Evolutionary conservation across 2,113 vertebrate genomes (phyloP).

Genomic region (Pteruthius melanotis): DNA sequence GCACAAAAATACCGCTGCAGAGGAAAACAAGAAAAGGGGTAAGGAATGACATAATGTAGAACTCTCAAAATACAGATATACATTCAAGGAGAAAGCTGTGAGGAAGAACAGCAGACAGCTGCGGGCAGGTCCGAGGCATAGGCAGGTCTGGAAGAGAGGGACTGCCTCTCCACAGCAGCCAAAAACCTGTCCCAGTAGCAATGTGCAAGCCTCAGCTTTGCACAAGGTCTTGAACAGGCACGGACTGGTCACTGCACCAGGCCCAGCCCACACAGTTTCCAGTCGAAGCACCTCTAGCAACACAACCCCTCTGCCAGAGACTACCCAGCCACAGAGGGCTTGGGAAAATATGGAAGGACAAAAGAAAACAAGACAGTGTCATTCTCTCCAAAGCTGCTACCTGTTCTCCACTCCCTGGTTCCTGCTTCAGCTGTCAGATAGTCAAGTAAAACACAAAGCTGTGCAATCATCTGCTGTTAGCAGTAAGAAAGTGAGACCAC

Average conservation of each 20-base stretch:
- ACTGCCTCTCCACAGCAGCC: neutral
- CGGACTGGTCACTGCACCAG: neutral
- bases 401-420: neutral
- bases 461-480: neutral
- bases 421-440: neutral
- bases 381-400: neutral
- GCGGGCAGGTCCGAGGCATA: accelerated
- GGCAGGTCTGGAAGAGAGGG: neutral
- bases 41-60: neutral
- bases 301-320: neutral
- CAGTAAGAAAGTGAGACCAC: accelerated
- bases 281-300: neutral
- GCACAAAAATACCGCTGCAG: neutral
- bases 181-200: neutral
- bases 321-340: neutral
- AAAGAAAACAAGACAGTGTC: neutral
- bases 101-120: neutral
- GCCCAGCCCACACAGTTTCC: neutral
- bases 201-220: neutral
- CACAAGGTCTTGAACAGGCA: neutral
- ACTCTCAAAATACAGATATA: neutral
- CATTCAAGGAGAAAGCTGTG: neutral
- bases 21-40: neutral
- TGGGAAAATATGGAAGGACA: neutral
- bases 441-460: neutral